A percentile compares a stretch with the other conserved stretches of the same genome.
These are phyloP conservation scores for Pogonomyrmex californicus DNA, from an alignment of 1,140 invertebrate species.

Conservation along the genomic window DNA sequence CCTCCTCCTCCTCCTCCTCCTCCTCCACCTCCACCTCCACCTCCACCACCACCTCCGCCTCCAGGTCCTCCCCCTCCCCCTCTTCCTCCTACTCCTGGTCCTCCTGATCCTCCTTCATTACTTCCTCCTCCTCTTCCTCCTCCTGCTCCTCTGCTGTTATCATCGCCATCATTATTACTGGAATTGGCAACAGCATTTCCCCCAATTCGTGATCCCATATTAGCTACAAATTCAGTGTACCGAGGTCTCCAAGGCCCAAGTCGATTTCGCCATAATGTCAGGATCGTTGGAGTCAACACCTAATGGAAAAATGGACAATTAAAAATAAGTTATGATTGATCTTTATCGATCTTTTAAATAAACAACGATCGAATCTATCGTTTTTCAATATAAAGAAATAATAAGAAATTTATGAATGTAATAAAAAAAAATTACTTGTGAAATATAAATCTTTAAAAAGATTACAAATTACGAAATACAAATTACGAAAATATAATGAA, in stretches of 20 bases:
- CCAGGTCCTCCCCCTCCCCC: neutral
- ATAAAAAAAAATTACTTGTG: neutral
- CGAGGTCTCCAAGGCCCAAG: slow-evolving; percentile 36
- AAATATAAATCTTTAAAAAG: neutral
- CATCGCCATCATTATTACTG: neutral
- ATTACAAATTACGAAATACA: neutral
- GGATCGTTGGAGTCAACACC: slow-evolving; percentile 39
- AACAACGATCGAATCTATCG: neutral
- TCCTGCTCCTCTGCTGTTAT: neutral
- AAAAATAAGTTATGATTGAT: neutral
- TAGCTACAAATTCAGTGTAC: slow-evolving; percentile 10
- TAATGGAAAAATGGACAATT: slow-evolving; percentile 9
- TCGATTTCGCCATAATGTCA: slow-evolving; percentile 56
- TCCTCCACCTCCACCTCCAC: neutral
- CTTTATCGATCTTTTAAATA: neutral
- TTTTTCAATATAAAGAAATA: neutral
- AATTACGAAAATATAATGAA: neutral
- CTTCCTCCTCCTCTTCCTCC: neutral
- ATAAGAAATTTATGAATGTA: neutral
- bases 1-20: neutral
- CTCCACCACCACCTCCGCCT: neutral
- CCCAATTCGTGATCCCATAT: slow-evolving; percentile 26
- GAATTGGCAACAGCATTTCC: neutral
- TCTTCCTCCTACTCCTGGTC: slow-evolving; percentile 1
- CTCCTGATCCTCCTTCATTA: neutral